Base-by-base conservation (phyloP, 1,140 invertebrate genomes). In the Seison nebaliae region DNA sequence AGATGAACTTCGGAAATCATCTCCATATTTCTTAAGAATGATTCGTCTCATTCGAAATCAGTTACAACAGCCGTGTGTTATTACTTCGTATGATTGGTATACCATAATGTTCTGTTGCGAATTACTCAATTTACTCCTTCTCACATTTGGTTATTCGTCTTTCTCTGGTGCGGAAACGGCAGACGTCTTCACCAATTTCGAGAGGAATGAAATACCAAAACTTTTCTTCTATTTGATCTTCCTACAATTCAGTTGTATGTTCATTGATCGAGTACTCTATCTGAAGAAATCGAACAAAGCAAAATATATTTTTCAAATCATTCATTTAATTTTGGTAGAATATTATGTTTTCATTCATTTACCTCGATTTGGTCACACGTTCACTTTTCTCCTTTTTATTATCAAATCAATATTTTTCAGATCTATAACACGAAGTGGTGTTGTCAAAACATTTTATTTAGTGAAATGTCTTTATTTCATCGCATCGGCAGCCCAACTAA, bases 61-160 rank as follows among this genome's bases (percentile, higher is more conserved):
- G n/a, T n/a, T n/a, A n/a, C n/a, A n/a, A n/a, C n/a, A n/a, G n/a
- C n/a, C n/a, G n/a, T n/a, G n/a, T n/a, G n/a, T n/a, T n/a, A n/a
- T n/a, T n/a, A n/a, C n/a, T n/a, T n/a, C n/a, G n/a, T n/a, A n/a
- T 1, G 88, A 98, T 65, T 77, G 94, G 3, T 98, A 96, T 59
- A 79, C 84, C 0, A 74, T 76, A 48, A 94, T 96, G 81, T 96
- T 98, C 55, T 67, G 91, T 32, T 93, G 88, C 54, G 88, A 96
- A 58, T 91, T 98, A 52, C 73, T 93, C 48, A 91, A 88, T 52
- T 93, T 96, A 52, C 67, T 96, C 42, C 76, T 96, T 5, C 67
- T 96, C 14, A 75, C 93, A 29, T 84, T 96, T 60, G 81, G 83
- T 33, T 96, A 86, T 55, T 74, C 75, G 18, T 73, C 80, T 7